These are phyloP conservation scores for Taeniopygia guttata DNA, from an alignment of 2,797 vertebrate genomes.

Conservation along the genomic window DNA sequence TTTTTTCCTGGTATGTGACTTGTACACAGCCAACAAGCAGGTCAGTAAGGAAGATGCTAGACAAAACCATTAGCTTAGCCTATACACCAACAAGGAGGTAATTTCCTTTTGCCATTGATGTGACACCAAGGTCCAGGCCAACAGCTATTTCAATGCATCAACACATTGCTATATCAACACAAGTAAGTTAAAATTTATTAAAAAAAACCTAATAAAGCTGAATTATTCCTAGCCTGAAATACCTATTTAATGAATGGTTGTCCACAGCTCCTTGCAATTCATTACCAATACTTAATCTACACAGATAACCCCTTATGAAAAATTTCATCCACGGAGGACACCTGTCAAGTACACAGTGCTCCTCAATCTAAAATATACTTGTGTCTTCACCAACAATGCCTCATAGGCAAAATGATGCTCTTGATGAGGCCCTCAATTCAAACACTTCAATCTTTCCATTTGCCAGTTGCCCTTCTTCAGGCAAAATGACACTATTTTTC, in stretches of 20 bases:
- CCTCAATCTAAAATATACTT: not conserved
- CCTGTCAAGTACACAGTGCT: not conserved
- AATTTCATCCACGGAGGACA: not conserved
- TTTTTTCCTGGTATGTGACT: rapidly evolving
- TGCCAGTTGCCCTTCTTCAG: not conserved
- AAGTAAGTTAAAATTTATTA: not conserved
- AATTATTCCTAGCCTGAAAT: not conserved
- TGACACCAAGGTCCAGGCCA: not conserved
- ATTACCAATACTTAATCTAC: not conserved
- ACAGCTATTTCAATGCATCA: not conserved
- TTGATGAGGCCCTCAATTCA: not conserved
- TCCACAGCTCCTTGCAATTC: not conserved
- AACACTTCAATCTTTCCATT: not conserved
- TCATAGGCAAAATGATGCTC: not conserved
- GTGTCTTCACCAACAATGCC: not conserved
- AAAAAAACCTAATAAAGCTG: not conserved
- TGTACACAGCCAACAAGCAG: not conserved
- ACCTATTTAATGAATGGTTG: not conserved
- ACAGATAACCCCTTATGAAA: not conserved
- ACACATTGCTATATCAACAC: not conserved
- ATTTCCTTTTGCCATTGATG: not conserved
- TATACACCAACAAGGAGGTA: not conserved
- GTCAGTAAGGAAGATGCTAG: not conserved
- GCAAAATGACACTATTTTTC: not conserved
- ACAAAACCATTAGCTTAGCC: not conserved